Evolutionary conservation across 2,113 vertebrate genomes (phyloP), one percentile per base, ranked within the genome.

Genomic region (Rhombomys opimus): DNA sequence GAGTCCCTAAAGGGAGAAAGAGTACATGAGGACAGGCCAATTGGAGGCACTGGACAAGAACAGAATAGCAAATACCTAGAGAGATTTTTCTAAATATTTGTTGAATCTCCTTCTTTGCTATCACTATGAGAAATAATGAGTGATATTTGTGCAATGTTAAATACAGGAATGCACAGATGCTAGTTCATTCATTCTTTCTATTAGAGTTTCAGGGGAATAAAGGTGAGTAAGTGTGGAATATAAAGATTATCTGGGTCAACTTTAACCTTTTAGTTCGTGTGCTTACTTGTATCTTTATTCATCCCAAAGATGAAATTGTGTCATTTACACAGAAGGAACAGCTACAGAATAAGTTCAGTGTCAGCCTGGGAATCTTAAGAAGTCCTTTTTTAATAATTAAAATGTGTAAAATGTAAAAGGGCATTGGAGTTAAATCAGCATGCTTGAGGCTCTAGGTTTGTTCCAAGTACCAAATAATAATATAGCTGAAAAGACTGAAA

Each of bases 91-190:
- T 57, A 59, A 35, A 57, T 78, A 61, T 30, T 80, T 52, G 4
- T 63, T 94, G 14, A 59, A 75, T 91, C 81, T 90, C n/a, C 50
- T 96, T 90, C 12, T 59, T 46, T 94, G 7, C 57, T 81, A 30
- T 85, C 30, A 70, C 6, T 11, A 2, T 52, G 63, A 91, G 23
- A 52, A 87, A 14, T 9, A 38, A 67, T 86, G 20, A 87, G 70
- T 68, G 12, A 61, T 50, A 3, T 46, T n/a, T 52, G 81, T 38
- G 17, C 18, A 81, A 76, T 95, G 10, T 90, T 96, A 54, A 59
- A 77, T 68, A 13, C 12, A 59, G n/a, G 67, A 7, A 54, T 54
- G 46, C 25, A 38, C 13, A 77, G 57, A 72, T 63, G 25, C 25
- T 81, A 72, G 0, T 18, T 77, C n/a, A 2, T 76, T 81, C 68